Percentiles rank a stretch among this genome's conserved stretches.
These are phyloP conservation scores for Semaprochilodus insignis DNA, from an alignment of 2,797 vertebrate species.

Conservation along the genomic window DNA sequence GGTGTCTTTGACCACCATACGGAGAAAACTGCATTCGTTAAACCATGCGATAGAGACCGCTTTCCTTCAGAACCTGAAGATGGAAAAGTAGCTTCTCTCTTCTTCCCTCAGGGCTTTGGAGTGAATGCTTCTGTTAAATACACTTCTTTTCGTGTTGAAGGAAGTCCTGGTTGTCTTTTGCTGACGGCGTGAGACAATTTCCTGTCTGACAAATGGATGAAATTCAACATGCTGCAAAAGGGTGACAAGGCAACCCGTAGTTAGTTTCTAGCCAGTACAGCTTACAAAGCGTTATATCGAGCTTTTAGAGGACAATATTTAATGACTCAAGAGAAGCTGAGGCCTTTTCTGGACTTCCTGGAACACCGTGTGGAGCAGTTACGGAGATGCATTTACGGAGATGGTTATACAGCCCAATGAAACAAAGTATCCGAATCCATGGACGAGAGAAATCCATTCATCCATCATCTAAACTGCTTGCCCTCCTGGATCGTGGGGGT, in stretches of 20 bases:
- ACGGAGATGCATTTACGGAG: too few relatives aligned
- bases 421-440: not conserved
- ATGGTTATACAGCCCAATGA: not conserved
- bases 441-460: too few relatives aligned
- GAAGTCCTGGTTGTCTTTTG: not conserved
- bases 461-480: too few relatives aligned
- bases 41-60: not conserved
- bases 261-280: not conserved
- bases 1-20: not conserved
- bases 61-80: not conserved
- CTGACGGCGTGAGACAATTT: not conserved
- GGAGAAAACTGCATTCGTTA: conserved; percentile 10
- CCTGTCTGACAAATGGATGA: not conserved
- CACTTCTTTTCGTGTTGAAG: not conserved
- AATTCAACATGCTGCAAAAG: not conserved
- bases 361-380: not conserved
- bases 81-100: not conserved
- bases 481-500: too few relatives aligned
- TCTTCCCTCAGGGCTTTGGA: not conserved
- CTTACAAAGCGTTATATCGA: not conserved
- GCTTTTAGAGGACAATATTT: not conserved
- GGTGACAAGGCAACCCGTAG: not conserved
- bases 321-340: not conserved
- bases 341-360: not conserved
- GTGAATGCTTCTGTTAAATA: not conserved